These are phyloP conservation scores for Tyrophagus putrescentiae DNA, from an alignment of 1,140 invertebrate species.

Conservation along the genomic window DNA sequence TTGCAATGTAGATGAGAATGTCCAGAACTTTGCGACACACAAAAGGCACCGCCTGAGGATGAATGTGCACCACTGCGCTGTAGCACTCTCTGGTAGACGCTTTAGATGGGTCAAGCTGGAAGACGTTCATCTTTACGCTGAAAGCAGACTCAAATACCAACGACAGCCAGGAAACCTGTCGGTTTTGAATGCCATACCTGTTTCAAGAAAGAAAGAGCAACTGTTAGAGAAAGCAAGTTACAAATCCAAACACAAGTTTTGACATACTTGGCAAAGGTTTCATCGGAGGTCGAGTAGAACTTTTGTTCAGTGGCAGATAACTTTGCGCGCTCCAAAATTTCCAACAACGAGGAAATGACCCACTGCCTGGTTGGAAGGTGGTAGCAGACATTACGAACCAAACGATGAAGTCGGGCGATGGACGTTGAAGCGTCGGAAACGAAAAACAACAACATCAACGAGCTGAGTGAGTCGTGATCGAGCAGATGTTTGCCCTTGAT, in stretches of 20 bases:
- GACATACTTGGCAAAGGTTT: not conserved
- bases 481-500: conserved; percentile 45
- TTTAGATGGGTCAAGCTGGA: conserved; percentile 47
- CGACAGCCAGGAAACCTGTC: conserved; percentile 50
- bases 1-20: conserved; percentile 61
- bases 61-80: conserved; percentile 46
- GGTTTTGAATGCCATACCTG: conserved; percentile 8
- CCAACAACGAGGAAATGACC: conserved; percentile 47
- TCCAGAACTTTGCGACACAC: conserved; percentile 64
- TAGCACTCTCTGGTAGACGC: not conserved
- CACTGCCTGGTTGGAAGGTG: conserved; percentile 66
- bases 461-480: conserved; percentile 67
- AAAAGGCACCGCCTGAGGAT: conserved; percentile 65
- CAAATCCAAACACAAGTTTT: not conserved
- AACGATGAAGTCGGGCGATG: conserved; percentile 58
- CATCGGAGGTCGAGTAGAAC: not conserved
- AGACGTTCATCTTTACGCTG: conserved; percentile 70
- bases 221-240: not conserved
- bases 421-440: conserved; percentile 71
- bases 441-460: conserved; percentile 63
- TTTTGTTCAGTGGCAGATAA: not conserved
- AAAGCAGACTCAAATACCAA: conserved; percentile 66
- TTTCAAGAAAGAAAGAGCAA: not conserved
- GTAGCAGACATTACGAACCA: conserved; percentile 68
- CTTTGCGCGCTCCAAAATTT: conserved; percentile 23